phyloP scores from a whole-genome alignment of 2,113 vertebrate genomes.

The Oryzias melastigma region DNA sequence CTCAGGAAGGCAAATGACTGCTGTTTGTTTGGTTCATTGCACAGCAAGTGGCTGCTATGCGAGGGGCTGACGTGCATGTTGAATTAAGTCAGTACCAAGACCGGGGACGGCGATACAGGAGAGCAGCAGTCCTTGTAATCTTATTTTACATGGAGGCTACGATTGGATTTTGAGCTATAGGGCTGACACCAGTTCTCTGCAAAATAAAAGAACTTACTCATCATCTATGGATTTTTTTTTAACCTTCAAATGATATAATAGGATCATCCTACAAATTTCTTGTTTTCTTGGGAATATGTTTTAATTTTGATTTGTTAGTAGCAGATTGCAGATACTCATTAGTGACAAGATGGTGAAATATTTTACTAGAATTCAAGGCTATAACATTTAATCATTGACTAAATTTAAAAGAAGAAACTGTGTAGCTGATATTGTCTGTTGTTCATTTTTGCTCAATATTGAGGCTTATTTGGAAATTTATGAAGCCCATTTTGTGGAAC shows the following conservation, averaged over 20 bases:
- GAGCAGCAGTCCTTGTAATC: slow-evolving; percentile 24
- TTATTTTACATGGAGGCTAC: slow-evolving; percentile 24
- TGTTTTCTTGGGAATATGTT: background rate
- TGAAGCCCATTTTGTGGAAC: no score
- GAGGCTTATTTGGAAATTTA: no score
- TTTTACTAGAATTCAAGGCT: no score
- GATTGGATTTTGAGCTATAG: slow-evolving; percentile 6
- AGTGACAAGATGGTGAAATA: background rate
- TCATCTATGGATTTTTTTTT: background rate
- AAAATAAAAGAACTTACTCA: background rate
- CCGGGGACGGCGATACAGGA: slow-evolving; percentile 39
- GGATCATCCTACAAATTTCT: background rate
- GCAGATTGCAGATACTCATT: background rate
- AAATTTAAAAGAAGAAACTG: no score
- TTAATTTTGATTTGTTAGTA: no score
- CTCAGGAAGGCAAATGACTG: slow-evolving; percentile 57
- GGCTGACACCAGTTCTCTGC: slow-evolving; percentile 13
- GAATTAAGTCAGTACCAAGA: slow-evolving; percentile 57
- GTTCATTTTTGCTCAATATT: no score
- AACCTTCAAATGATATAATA: background rate
- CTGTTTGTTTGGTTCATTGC: slow-evolving; percentile 65
- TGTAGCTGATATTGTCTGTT: no score
- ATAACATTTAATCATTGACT: no score
- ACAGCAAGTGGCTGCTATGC: slow-evolving; percentile 22
- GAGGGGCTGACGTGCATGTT: slow-evolving; percentile 48